These are phyloP conservation scores for Notodromas monacha DNA, from an alignment of 2,888 invertebrate genomes.

Conservation along the genomic window DNA sequence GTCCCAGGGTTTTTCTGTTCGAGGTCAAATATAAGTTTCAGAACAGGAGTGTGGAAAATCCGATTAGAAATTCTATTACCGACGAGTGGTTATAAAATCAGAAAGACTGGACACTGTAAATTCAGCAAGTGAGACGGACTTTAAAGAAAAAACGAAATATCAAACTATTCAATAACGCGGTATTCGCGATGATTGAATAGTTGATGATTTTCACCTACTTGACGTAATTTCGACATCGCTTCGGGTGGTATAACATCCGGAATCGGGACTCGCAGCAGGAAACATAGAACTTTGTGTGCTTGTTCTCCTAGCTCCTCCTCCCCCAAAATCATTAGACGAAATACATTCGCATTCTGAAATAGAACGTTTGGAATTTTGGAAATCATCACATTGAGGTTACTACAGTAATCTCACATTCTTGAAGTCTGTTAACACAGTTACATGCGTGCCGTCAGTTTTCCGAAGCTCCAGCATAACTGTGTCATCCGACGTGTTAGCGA, in stretches of 20 bases:
- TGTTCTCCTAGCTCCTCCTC: slow-evolving; percentile 71
- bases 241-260: slow-evolving; percentile 65
- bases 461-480: slow-evolving; percentile 59
- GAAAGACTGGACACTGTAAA: too few relatives aligned
- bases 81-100: too few relatives aligned
- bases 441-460: slow-evolving; percentile 57
- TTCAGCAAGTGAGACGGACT: too few relatives aligned
- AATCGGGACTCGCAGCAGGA: slow-evolving; percentile 22
- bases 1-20: slow-evolving; percentile 49
- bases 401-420: slow-evolving; percentile 36
- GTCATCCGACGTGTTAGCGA: slow-evolving; percentile 63
- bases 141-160: too few relatives aligned
- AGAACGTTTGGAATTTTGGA: slow-evolving; percentile 7
- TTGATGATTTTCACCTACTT: slow-evolving; percentile 22
- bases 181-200: too few relatives aligned
- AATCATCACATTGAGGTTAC: slow-evolving; percentile 5
- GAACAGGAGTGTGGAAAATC: too few relatives aligned
- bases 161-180: too few relatives aligned
- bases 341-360: slow-evolving; percentile 58
- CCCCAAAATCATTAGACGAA: slow-evolving; percentile 53
- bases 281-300: slow-evolving; percentile 63
- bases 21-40: too few relatives aligned
- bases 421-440: slow-evolving; percentile 74
- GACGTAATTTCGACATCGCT: slow-evolving; percentile 77
- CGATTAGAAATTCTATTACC: too few relatives aligned